Evolutionary conservation across 2,888 invertebrate genomes (phyloP), one percentile per base, ranked within the genome.

Genomic region (Andrena trimmerana): DNA sequence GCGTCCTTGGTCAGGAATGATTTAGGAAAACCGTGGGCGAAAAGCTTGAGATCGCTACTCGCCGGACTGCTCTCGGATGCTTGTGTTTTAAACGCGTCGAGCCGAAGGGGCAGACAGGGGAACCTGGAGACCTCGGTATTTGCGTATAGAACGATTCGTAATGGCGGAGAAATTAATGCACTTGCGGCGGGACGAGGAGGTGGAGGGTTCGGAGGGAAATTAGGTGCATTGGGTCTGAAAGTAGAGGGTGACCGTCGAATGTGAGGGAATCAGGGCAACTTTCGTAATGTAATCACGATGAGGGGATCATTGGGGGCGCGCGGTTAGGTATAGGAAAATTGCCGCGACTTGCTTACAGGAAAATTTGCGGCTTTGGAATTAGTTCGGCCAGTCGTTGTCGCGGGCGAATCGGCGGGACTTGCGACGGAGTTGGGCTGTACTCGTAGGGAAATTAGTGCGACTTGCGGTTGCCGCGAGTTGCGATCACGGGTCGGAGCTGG

Each of bases 1-100:
- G 83, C 83, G 82, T 78, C 81, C 66, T 63, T 62, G 31, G 29
- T 62, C 57, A 59, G 31, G 36, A 84, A 84, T 74, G 69, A 81
- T 76, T 86, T 70, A 78, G 42, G 36, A 62, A 73, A 70, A 68
- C 16, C 59, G 36, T 27, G 20, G 24, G 6, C 10, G 63, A 36
- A 42, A 50, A 52, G 24, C 24, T 7, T 10, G 36, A 13, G 24
- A 52, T 31, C 24, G 20, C 52, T 24, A 31, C 36, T 52, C 3
- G 42, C 10, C 16, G 10, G 4, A 24, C 33, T 20, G 16, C 20
- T 16, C 24, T 3, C 7, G 29, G 36, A 24, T 0, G 42, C 13
- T 10, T 48, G 8, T n/a, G 6, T 60, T 31, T 13, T 36, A 33
- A 29, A 52, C 10, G 52, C 2, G 24, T 36, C 48, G 57, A 20